Percentiles rank a stretch among this genome's conserved stretches.
These are phyloP conservation scores for Cybosia mesomella DNA, from an alignment of 2,888 invertebrate genomes.

Conservation along the genomic window DNA sequence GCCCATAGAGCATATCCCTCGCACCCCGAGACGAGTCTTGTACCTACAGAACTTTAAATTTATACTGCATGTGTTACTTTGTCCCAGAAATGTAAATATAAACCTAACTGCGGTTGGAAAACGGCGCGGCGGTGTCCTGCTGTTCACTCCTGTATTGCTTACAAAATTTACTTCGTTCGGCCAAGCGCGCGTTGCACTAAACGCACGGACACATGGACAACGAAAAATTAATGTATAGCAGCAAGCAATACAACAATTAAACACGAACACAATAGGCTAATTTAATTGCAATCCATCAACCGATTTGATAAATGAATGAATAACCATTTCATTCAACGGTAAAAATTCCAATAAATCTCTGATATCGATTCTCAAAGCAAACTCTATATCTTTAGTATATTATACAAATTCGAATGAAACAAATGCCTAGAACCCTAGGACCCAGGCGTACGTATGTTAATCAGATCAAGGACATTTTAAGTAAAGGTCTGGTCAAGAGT, in stretches of 20 bases:
- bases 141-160: not conserved
- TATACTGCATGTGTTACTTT: not conserved
- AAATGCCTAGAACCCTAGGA: too few species aligned
- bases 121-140: not conserved
- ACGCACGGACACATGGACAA: not conserved
- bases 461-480: too few species aligned
- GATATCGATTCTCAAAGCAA: constrained; percentile 16
- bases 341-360: constrained; percentile 19
- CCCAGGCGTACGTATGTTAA: not conserved
- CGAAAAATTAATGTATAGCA: not conserved
- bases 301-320: constrained; percentile 6
- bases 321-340: constrained; percentile 10
- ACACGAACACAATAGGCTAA: not conserved
- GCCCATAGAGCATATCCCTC: too few species aligned
- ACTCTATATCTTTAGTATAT: not conserved
- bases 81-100: not conserved
- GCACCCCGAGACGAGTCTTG: too few species aligned
- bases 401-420: not conserved
- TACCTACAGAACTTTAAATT: too few species aligned
- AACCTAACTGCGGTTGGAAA: not conserved
- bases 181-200: not conserved
- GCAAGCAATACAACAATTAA: not conserved
- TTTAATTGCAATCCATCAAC: constrained; percentile 8
- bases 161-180: not conserved
- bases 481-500: too few species aligned